Evolutionary conservation across 2,113 vertebrate species (phyloP), one percentile per base, ranked within the genome.

Genomic region (Eudyptes chrysolophus): DNA sequence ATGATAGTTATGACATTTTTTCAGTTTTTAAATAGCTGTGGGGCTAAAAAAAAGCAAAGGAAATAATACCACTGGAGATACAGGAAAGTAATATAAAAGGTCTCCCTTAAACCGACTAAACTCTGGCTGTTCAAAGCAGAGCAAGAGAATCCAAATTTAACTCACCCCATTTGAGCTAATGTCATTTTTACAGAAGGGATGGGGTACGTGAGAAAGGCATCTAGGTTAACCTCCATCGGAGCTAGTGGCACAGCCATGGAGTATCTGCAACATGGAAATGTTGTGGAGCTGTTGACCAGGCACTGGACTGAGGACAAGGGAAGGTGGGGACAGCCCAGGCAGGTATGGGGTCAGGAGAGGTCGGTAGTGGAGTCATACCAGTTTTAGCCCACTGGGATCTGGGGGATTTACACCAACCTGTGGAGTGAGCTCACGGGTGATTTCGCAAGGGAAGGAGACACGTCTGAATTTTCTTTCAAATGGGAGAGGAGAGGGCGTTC

Each of bases 281-380:
- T 12, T 27, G n/a, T 38, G 77, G 55, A 93, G 51, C 46, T 78
- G 64, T 70, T 78, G 42, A 21, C 7, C 64, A 44, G 61, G 27
- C 42, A 44, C 4, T 0, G 0, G 18, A 11, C 32, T 0, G 0
- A 20, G 29, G 25, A 54, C 9, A 46, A 42, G 36, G 29, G 16
- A 34, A 58, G 29, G 21, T 22, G 42, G 29, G 61, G 7, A 58
- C 12, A 75, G n/a, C 22, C 36, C 38, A 13, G 26, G 30, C 10
- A 60, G 38, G 3, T 5, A 3, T 0, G 0, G 13, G 9, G 11
- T 25, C 42, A 54, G 48, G n/a, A 68, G 38, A 32, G 16, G 20
- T 0, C 4, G 1, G 6, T 7, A 42, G 32, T 20, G 13, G 29
- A 62, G 7, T 58, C 48, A 14, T 5, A 36, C 3, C 25, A 71